Base-by-base conservation (phyloP, 2,113 vertebrate species). In the Psilopsiagon aymara region DNA sequence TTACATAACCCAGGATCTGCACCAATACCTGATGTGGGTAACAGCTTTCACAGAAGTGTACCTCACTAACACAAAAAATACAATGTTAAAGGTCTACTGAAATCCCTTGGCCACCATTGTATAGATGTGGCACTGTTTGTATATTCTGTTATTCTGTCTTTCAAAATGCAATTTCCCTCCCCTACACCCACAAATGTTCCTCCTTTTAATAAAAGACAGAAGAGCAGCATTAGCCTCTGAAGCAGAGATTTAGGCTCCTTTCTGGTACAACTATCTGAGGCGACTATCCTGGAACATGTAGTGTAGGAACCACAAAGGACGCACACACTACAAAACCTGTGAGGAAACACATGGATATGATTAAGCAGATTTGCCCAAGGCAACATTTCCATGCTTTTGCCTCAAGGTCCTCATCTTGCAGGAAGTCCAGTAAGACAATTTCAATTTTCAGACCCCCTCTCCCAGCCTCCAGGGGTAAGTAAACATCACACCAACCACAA, bases 401-500 rank as follows among this genome's bases (percentile, higher is more conserved):
- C 70, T 89, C 44, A 37, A 92, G 62, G 44, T 79, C 39, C 55
- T 84, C 73, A 82, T 33, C 80, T 81, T 83, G 21, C 52, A 85
- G 19, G 18, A 94, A 73, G 44, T 29, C 24, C 24, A 94, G 17
- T n/a, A 94, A 82, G 5, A 66, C 10, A 68, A 46, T 68, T 83
- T 71, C 27, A 84, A 51, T 29, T 78, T 84, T 59, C 8, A 88
- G 80, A 92, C 4, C 37, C 23, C 16, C 14, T 13, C 33, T 81
- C 13, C n/a, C 44, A 91, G 19, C 1, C 5, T 21, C 11, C 33
- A 88, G 53, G 5, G 31, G 3, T 74, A 19, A 85, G 44, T 13
- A 59, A 94, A 87, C 37, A 23, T 77, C 59, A 93, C 73, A 90
- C 19, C 46, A 86, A 52, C 10, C 43, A 64, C 71, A 77, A 86